These are phyloP conservation scores for Harpagifer antarcticus DNA, from an alignment of 2,797 vertebrate species.

Conservation along the genomic window DNA sequence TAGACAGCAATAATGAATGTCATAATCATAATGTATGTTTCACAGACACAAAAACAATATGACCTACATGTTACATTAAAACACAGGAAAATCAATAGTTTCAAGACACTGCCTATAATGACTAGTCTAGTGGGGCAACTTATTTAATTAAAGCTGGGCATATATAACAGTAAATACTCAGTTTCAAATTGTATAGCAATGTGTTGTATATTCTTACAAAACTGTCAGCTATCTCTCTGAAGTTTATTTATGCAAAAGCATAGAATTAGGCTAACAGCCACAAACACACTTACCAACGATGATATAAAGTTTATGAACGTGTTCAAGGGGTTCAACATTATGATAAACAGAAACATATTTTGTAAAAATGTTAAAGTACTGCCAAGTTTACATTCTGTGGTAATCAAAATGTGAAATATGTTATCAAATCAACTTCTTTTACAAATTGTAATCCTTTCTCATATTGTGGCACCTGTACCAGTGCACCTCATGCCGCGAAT, in stretches of 20 bases:
- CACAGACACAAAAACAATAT: slow-evolving; percentile 73
- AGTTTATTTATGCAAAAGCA: slow-evolving; percentile 75
- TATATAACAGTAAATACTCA: slow-evolving; percentile 74
- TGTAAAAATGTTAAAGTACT: slow-evolving; percentile 57
- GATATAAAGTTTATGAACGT: slow-evolving; percentile 63
- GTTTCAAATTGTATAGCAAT: slow-evolving; percentile 73
- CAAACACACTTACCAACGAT: slow-evolving; percentile 77
- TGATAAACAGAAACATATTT: slow-evolving; percentile 51
- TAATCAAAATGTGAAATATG: slow-evolving; percentile 52
- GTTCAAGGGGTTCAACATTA: slow-evolving; percentile 50
- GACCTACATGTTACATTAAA: slow-evolving; percentile 70
- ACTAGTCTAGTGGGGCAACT: slow-evolving; percentile 61
- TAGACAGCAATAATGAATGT: slow-evolving; percentile 81
- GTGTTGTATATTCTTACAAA: slow-evolving; percentile 78
- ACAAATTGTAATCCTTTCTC: slow-evolving; percentile 34
- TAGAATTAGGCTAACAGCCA: slow-evolving; percentile 71
- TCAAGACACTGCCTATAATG: slow-evolving; percentile 64
- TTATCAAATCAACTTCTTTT: slow-evolving; percentile 30
- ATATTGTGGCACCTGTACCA: slow-evolving; percentile 13
- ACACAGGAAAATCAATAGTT: slow-evolving; percentile 67
- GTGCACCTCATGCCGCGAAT: slow-evolving; percentile 25
- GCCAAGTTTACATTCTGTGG: slow-evolving; percentile 55
- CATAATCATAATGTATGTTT: slow-evolving; percentile 72
- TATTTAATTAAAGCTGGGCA: slow-evolving; percentile 66
- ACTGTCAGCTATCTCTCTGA: slow-evolving; percentile 73